Evolutionary conservation across 2,888 invertebrate genomes (phyloP), one percentile per base, ranked within the genome.

Genomic region (Plagodis pulveraria): DNA sequence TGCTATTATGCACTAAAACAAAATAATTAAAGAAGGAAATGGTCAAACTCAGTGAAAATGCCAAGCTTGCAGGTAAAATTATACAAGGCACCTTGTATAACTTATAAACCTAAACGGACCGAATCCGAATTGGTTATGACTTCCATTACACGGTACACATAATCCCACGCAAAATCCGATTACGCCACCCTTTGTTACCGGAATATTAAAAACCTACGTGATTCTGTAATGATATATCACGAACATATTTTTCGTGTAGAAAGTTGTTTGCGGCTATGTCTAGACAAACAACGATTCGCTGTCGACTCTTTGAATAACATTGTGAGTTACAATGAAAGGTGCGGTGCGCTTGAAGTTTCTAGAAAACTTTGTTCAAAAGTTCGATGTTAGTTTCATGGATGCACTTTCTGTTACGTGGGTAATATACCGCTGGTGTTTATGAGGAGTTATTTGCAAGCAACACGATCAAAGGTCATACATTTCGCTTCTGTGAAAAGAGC

Each of bases 61-160:
- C 22, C 22, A 22, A 22, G 22, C 22, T 4, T 22, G 22, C 22
- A 22, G 22, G 22, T 22, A 22, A 22, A 22, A 22, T n/a, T 22
- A 22, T 22, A 22, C 4, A 22, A 22, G 22, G 22, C 22, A 22
- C 22, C 22, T 22, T 22, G 22, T 22, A 22, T 22, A 22, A 22
- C 22, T 22, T 22, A 36, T 36, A 36, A 36, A 36, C 8, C 36
- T 41, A 10, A 41, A 41, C n/a, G 10, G n/a, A 10, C n/a, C 41
- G 10, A 10, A 10, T n/a, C n/a, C n/a, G 41, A 9, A 41, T 41
- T 46, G 69, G 70, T 74, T 74, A 70, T 70, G 69, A 74, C 65
- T 68, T 73, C 66, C 66, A 74, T 71, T 73, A 72, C 65, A 72
- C 56, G 53, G 46, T 57, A 57, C 67, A 48, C 66, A 56, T 51